Base-by-base conservation (phyloP, 2,113 vertebrate genomes). In the Chlorodrepanis virens region DNA sequence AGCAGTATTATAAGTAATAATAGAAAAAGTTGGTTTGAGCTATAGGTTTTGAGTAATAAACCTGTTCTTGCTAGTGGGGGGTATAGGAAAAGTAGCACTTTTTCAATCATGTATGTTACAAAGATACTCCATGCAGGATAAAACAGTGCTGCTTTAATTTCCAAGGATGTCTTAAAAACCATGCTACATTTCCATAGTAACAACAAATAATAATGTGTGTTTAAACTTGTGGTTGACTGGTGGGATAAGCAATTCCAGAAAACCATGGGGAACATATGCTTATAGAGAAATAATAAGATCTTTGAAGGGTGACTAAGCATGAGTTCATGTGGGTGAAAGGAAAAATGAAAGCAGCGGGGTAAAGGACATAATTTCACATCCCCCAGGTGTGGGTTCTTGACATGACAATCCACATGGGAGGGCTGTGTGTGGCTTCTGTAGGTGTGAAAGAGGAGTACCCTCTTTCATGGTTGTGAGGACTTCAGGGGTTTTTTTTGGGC, bases 221-320 rank as follows among this genome's bases (percentile, higher is more conserved):
- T 89, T 92, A 70, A 95, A 90, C 60, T 83, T 88, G 22, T 14
- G 44, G 79, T 95, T 92, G 93, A 63, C 86, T 65, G 59, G 64
- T 59, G 59, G 42, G 68, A 83, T 90, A 96, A 92, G 52, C 68
- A 92, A 74, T 64, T 83, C 71, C 33, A 67, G 64, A 92, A 88
- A 93, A 80, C 84, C 68, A 83, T 3, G 5, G 76, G 47, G 71
- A 96, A 42, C 67, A 54, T 70, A 86, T 31, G 76, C 68, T 75
- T 52, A 13, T 24, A 81, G 80, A 92, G 57, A 87, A 94, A 89
- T 92, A 95, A 89, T 84, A 71, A 71, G 42, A 84, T 85, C 59
- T 86, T 90, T 77, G 75, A 74, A 89, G 83, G 35, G 64, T 97
- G 93, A 93, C 92, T 95, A 87, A 96, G 84, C 49, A 87, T 18